phyloP scores from a whole-genome alignment of 2,888 invertebrate species.

The Tryphoninae sp. region DNA sequence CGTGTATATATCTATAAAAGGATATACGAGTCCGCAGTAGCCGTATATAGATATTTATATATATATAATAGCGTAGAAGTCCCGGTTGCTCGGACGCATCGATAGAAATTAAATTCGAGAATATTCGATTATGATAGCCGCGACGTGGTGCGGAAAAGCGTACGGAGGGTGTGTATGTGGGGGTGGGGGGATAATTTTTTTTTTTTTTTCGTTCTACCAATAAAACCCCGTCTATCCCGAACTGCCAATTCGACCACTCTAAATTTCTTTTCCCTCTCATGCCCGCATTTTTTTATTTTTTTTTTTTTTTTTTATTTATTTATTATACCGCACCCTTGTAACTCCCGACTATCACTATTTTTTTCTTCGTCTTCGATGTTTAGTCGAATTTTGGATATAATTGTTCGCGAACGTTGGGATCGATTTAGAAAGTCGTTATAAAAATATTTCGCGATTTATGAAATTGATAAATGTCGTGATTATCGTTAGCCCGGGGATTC shows the following conservation, averaged over 20 bases:
- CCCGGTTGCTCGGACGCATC: slow-evolving; percentile 69
- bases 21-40: background rate
- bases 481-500: no score
- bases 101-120: slow-evolving; percentile 81
- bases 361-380: no score
- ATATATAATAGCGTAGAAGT: slow-evolving; percentile 12
- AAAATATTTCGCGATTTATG: background rate
- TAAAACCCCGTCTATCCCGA: slow-evolving; percentile 63
- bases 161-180: background rate
- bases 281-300: slow-evolving; percentile 37
- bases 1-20: slow-evolving; percentile 4
- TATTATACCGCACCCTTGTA: background rate
- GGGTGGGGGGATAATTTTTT: slow-evolving; percentile 8
- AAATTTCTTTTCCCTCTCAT: slow-evolving; percentile 55
- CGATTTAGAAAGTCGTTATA: no score
- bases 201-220: slow-evolving; percentile 56
- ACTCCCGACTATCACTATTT: no score
- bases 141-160: slow-evolving; percentile 44
- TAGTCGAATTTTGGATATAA: no score
- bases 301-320: slow-evolving; percentile 18
- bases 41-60: background rate
- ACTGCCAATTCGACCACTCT: slow-evolving; percentile 58
- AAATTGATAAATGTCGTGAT: background rate
- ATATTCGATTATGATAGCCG: slow-evolving; percentile 80
- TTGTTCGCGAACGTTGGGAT: no score